A percentile compares a stretch with the other conserved stretches of the same genome.
Evolutionary conservation across 2,888 invertebrate genomes (phyloP).

Genomic region (Chelonus formosanus): DNA sequence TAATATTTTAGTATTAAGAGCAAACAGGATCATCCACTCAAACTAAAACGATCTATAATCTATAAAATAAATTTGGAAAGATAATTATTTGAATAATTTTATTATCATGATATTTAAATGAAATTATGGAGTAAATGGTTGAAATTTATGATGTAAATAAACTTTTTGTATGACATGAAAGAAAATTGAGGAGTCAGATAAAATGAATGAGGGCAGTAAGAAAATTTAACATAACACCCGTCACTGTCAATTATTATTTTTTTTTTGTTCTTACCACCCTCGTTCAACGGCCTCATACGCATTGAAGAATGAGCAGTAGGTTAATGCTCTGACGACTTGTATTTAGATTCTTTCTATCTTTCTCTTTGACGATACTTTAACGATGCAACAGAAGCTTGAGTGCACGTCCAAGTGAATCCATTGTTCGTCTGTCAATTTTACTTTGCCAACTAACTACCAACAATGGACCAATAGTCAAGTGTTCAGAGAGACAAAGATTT

Average conservation of each 20-base stretch:
- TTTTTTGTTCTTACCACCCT: slow-evolving; percentile 18
- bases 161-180: too few species aligned
- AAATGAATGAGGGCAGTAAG: neutral
- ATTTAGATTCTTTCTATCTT: neutral
- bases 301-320: neutral
- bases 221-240: slow-evolving; percentile 14
- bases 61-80: too few species aligned
- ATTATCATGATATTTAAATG: too few species aligned
- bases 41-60: too few species aligned
- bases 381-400: slow-evolving; percentile 9
- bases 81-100: too few species aligned
- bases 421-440: slow-evolving; percentile 54
- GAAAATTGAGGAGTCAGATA: too few species aligned
- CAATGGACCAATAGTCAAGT: slow-evolving; percentile 11
- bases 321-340: slow-evolving; percentile 19
- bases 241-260: slow-evolving; percentile 28
- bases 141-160: too few species aligned
- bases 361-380: slow-evolving; percentile 4
- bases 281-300: slow-evolving; percentile 21
- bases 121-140: too few species aligned
- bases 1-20: too few species aligned
- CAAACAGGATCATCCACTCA: too few species aligned
- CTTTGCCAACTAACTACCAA: slow-evolving; percentile 3
- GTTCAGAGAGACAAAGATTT: slow-evolving; percentile 8
- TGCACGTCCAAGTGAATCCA: slow-evolving; percentile 43